phyloP scores from a whole-genome alignment of 2,797 vertebrate species.

The Martes flavigula region DNA sequence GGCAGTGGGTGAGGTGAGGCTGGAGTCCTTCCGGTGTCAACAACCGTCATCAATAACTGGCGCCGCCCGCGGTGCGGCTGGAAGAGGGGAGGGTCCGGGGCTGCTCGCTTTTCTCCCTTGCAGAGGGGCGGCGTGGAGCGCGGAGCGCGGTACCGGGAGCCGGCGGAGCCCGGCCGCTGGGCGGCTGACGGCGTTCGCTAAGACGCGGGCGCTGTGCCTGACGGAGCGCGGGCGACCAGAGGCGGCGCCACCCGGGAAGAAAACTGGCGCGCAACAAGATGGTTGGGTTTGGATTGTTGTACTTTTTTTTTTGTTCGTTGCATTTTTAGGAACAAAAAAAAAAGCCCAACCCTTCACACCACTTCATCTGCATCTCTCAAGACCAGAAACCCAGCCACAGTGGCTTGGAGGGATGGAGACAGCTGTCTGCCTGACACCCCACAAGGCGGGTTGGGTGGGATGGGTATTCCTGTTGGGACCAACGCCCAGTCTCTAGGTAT shows the following conservation, averaged over 20 bases:
- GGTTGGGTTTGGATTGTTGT: slow-evolving; percentile 76
- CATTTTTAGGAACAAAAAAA: slow-evolving; percentile 76
- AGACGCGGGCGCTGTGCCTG: background rate
- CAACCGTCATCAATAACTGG: background rate
- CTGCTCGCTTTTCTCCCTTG: fast-evolving
- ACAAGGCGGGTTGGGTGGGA: background rate
- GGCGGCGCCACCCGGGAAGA: too few species aligned
- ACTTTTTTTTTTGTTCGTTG: slow-evolving; percentile 78
- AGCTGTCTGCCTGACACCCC: background rate
- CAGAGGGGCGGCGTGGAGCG: background rate
- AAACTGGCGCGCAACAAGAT: background rate
- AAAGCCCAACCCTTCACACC: slow-evolving; percentile 78
- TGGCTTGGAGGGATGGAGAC: background rate
- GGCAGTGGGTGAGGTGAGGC: background rate
- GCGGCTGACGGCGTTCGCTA: fast-evolving
- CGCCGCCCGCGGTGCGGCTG: background rate
- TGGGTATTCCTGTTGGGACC: background rate
- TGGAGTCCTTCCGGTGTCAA: background rate
- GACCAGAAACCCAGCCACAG: background rate
- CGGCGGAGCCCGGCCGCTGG: background rate
- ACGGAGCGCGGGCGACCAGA: background rate
- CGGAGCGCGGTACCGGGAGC: background rate
- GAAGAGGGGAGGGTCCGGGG: background rate
- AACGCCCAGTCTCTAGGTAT: background rate
- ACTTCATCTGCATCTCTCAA: slow-evolving; percentile 56